Evolutionary conservation across 2,888 invertebrate genomes (phyloP).

Genomic region (Diaperis boleti): DNA sequence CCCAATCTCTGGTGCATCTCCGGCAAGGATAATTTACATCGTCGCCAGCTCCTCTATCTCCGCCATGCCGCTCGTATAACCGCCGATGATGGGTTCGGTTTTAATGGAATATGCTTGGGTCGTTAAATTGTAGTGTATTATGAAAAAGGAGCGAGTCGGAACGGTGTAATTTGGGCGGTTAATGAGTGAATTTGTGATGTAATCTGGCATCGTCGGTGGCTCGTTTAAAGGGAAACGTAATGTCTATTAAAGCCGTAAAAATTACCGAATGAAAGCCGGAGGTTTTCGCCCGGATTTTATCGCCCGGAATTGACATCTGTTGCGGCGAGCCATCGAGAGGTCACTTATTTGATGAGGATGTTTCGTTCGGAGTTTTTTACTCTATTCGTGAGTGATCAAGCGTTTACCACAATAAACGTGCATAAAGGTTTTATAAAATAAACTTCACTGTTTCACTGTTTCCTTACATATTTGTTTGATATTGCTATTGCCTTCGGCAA

Average conservation of each 20-base stretch:
- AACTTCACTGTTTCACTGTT: no score
- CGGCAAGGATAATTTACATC: no score
- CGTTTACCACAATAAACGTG: no score
- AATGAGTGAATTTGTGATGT: constrained; percentile 40
- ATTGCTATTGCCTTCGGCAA: no score
- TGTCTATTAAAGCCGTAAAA: constrained; percentile 36
- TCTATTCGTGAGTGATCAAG: no score
- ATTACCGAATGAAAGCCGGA: constrained; percentile 27
- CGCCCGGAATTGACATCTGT: constrained; percentile 2
- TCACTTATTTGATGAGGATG: no score
- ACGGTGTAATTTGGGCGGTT: constrained; percentile 36
- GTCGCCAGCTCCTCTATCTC: no score
- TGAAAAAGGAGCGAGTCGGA: constrained; percentile 32
- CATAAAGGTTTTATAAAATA: no score
- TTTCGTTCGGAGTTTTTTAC: no score
- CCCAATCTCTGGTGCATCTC: no score
- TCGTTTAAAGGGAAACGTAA: constrained; percentile 36
- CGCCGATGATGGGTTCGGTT: constrained; percentile 30
- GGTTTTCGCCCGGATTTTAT: constrained; percentile 8
- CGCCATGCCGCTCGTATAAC: constrained; percentile 13
- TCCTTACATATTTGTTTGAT: no score
- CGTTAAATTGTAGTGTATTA: constrained; percentile 35
- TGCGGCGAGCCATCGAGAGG: no score
- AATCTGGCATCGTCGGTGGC: constrained; percentile 37
- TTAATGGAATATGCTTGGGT: constrained; percentile 29